Conservation (phyloP, 2,113 vertebrate genomes). For the Gasterosteus aculeatus region DNA sequence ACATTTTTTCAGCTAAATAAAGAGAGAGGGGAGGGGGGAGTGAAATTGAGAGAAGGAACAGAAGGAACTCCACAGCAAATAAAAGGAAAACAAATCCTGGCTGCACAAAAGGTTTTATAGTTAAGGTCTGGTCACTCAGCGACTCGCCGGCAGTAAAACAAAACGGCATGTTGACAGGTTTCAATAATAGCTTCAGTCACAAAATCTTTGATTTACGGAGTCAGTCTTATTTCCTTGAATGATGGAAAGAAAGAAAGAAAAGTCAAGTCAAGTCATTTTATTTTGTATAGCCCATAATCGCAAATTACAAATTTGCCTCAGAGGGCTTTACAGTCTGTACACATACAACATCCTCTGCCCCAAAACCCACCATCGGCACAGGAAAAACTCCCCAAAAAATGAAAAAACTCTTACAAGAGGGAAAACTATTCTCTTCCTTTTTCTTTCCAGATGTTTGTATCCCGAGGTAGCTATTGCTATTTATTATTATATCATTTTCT, state of each 20-base stretch:
- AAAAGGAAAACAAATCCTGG: neutral
- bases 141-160: constrained; percentile 8
- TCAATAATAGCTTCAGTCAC: neutral
- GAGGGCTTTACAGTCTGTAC: no score
- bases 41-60: neutral
- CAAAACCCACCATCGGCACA: no score
- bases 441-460: neutral
- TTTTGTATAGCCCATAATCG: no score
- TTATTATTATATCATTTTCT: no score
- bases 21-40: neutral
- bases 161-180: neutral
- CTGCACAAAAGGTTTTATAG: constrained; percentile 23
- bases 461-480: neutral
- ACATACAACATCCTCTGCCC: no score
- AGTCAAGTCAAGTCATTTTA: no score
- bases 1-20: no score
- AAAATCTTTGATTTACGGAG: constrained; percentile 1
- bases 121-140: constrained; percentile 6
- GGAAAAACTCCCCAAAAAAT: no score
- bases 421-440: neutral
- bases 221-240: no score
- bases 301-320: no score
- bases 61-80: neutral
- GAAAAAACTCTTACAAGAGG: no score
- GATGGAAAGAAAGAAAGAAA: no score